Evolutionary conservation across 2,888 invertebrate genomes (phyloP).

Genomic region (Zygaena filipendulae): DNA sequence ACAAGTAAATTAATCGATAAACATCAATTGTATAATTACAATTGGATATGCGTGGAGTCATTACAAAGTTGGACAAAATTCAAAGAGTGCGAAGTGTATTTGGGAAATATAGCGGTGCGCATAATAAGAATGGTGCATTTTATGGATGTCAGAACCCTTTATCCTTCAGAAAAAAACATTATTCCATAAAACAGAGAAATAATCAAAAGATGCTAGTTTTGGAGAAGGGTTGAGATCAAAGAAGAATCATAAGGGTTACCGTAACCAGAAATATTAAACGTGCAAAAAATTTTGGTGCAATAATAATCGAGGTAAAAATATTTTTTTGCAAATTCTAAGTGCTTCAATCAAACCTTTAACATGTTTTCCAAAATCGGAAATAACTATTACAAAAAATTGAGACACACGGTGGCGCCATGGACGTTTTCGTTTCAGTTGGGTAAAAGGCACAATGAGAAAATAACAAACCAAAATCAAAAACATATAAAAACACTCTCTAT

Average conservation of each 20-base stretch:
- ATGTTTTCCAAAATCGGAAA: constrained; percentile 46
- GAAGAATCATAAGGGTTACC: constrained; percentile 40
- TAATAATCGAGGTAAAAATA: constrained; percentile 7
- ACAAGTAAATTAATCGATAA: too few species aligned
- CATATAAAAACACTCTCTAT: constrained; percentile 44
- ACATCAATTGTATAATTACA: too few species aligned
- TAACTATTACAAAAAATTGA: constrained; percentile 44
- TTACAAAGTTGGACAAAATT: too few species aligned
- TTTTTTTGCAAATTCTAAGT: constrained; percentile 24
- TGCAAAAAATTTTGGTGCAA: constrained; percentile 26
- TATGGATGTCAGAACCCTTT: too few species aligned
- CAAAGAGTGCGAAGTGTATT: too few species aligned
- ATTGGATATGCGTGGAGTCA: too few species aligned
- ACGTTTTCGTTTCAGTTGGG: constrained; percentile 57
- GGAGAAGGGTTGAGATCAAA: constrained; percentile 20
- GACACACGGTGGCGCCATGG: constrained; percentile 50
- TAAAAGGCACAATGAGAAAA: constrained; percentile 58
- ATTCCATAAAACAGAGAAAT: too few species aligned
- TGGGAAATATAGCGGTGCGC: too few species aligned
- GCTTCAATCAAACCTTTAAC: constrained; percentile 57
- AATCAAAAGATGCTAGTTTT: not conserved
- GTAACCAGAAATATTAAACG: constrained; percentile 24
- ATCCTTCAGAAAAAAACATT: too few species aligned
- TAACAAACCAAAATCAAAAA: constrained; percentile 36
- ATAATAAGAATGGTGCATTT: too few species aligned